phyloP scores from a whole-genome alignment of 2,797 vertebrate species.

The Orientallactaga sibirica region DNA sequence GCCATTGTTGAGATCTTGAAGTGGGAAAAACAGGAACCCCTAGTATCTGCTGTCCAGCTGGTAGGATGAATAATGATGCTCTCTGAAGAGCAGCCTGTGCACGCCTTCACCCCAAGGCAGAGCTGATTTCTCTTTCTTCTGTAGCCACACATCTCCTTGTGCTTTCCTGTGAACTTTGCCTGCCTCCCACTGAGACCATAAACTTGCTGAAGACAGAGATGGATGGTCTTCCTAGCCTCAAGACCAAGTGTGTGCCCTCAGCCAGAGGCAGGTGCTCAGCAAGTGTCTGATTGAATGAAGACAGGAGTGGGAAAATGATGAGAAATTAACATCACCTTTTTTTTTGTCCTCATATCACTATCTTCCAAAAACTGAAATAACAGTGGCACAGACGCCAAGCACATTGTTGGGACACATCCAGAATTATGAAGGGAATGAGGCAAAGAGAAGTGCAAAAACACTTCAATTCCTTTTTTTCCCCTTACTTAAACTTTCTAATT shows the following conservation, averaged over 20 bases:
- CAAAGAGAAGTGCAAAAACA: background rate
- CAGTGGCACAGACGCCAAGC: background rate
- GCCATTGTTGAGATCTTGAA: constrained; percentile 65
- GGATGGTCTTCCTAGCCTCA: background rate
- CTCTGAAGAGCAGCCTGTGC: background rate
- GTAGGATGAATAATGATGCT: constrained; percentile 7
- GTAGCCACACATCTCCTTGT: background rate
- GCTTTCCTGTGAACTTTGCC: background rate
- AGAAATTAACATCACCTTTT: background rate
- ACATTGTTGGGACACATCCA: background rate
- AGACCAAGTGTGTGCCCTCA: background rate
- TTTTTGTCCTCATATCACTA: background rate
- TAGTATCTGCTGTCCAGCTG: constrained; percentile 12
- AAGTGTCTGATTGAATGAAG: background rate
- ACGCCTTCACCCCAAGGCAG: background rate
- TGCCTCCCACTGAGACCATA: background rate
- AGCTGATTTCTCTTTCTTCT: background rate
- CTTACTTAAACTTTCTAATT: background rate
- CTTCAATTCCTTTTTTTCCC: background rate
- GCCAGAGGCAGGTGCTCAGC: background rate
- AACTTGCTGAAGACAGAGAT: background rate
- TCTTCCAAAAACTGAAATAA: background rate
- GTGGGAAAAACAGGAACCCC: constrained; percentile 46
- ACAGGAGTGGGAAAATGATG: background rate
- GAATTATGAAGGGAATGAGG: background rate